Percentiles rank a stretch among this genome's conserved stretches.
phyloP scores from a whole-genome alignment of 2,888 invertebrate species.

The Gastracanthus pulcherrimus region DNA sequence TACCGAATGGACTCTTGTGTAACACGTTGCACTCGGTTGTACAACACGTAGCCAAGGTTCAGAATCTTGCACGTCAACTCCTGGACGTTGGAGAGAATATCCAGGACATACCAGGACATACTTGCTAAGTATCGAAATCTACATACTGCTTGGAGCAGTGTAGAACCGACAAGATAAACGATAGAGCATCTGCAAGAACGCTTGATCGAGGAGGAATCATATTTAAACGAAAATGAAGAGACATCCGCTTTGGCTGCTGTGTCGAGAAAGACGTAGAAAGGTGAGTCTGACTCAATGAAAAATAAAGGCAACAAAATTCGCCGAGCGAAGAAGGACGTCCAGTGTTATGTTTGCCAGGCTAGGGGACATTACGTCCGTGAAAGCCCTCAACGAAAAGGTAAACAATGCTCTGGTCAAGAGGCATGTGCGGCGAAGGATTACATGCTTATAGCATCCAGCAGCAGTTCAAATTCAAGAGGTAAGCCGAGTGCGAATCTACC shows the following conservation, averaged over 20 bases:
- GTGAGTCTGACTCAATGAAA: not conserved
- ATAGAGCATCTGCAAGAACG: not conserved
- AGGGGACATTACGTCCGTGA: constrained; percentile 9
- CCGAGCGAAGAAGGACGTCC: not conserved
- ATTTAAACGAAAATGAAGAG: not conserved
- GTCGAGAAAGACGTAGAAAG: not conserved
- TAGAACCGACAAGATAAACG: not conserved
- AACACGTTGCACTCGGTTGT: no score
- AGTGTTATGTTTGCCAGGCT: not conserved
- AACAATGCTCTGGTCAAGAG: not conserved
- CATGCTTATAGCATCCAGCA: not conserved
- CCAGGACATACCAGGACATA: constrained; percentile 25
- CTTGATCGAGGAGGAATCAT: not conserved
- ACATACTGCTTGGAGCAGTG: not conserved
- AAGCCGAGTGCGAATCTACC: no score
- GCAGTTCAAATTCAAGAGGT: no score
- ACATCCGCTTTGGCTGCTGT: not conserved
- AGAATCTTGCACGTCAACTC: constrained; percentile 51
- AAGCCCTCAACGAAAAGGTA: not conserved
- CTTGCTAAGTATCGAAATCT: not conserved
- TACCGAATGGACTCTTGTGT: constrained; percentile 47
- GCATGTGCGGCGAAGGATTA: not conserved
- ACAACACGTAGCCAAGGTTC: constrained; percentile 46
- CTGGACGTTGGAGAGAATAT: constrained; percentile 50
- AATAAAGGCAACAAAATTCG: not conserved